Percentiles rank a stretch among this genome's conserved stretches.
Evolutionary conservation across 92 coral and sea anemone species (phyloP).

Genomic region (Metridium senile): DNA sequence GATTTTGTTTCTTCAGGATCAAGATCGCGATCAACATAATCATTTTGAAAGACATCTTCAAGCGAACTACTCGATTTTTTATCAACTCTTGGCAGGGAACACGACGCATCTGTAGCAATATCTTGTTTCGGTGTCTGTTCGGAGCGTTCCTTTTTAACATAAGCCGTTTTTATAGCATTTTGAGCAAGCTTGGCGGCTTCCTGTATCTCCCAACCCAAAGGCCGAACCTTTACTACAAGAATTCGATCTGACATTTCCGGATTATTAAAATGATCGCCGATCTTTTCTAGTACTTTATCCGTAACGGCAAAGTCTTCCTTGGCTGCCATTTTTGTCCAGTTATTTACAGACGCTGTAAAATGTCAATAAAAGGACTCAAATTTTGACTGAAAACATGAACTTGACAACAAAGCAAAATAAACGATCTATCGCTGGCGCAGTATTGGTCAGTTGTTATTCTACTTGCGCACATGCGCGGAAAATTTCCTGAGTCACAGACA

Average conservation of each 20-base stretch:
- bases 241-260: slow-evolving; percentile 90
- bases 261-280: slow-evolving; percentile 86
- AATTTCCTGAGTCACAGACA: slow-evolving; percentile 61
- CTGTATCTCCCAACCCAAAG: slow-evolving; percentile 78
- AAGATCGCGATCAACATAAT: neutral
- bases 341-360: neutral
- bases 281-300: slow-evolving; percentile 72
- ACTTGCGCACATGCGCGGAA: slow-evolving; percentile 52
- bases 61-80: neutral
- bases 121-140: neutral
- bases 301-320: slow-evolving; percentile 17
- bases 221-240: slow-evolving; percentile 79
- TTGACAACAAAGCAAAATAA: slow-evolving; percentile 35
- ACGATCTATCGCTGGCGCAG: slow-evolving; percentile 15
- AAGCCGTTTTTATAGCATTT: slow-evolving; percentile 34
- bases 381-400: neutral
- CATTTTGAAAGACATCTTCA: neutral
- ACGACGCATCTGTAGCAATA: neutral
- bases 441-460: neutral
- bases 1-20: neutral
- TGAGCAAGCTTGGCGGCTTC: slow-evolving; percentile 76
- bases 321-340: neutral
- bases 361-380: neutral
- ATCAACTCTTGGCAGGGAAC: neutral
- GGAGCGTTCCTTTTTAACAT: slow-evolving; percentile 4